Base-by-base conservation (phyloP, 2,113 vertebrate genomes). In the Cebus imitator region DNA sequence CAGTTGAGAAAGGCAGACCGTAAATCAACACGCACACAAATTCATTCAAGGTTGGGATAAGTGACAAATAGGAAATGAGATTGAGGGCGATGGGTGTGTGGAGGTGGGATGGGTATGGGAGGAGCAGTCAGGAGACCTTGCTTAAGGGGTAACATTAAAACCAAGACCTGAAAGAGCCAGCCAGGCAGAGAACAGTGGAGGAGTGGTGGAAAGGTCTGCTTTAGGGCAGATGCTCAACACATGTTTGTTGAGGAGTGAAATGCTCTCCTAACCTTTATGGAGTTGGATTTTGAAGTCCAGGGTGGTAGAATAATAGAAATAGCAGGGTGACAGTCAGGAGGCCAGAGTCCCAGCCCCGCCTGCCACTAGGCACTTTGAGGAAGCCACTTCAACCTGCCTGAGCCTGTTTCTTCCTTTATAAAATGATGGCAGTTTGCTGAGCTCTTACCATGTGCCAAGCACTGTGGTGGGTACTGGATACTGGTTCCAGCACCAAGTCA, bases 381-480 rank as follows among this genome's bases (percentile, higher is more conserved):
- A 94, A 96, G 10, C 40, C 55, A 9, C 50, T 57, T 80, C 70
- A 86, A 57, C 40, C 43, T 83, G 80, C 94, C 70, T 35, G 21
- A 93, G 78, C 58, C 76, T 91, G 35, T 76, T 85, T 92, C 64
- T 96, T 95, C 61, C 23, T 75, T 76, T 83, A 61, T 80, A 89
- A 95, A 94, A 93, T 79, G 45, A 87, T 55, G 58, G 52, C 61
- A 70, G 40, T 27, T 70, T 73, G 76, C 25, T 37, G 80, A 96
- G 92, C 64, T 87, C 0, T 68, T 85, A 80, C 64, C 58, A 68
- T 82, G n/a, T 81, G 80, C 85, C 87, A 95, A 64, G 12, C 90
- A 92, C 97, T 90, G 95, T 75, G 97, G 96, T 95, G 92, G 90
- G 94, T 95, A 84, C 72, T 57, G 32, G 52, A 48, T 87, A 75